phyloP scores from a whole-genome alignment of 2,888 invertebrate genomes.

The Brachylomia viminalis region DNA sequence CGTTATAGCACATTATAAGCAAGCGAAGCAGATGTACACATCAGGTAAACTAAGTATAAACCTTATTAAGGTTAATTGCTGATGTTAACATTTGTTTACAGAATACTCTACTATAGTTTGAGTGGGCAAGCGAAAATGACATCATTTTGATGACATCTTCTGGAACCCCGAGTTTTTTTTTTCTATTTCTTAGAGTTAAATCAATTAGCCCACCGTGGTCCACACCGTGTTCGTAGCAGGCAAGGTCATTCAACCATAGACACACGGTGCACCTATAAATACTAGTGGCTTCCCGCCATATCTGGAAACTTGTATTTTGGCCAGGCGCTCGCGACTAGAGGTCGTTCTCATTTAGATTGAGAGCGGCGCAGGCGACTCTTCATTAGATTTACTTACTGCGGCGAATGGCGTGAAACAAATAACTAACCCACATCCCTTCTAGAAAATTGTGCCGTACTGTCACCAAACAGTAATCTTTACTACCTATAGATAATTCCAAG shows the following conservation, averaged over 20 bases:
- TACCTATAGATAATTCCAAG: constrained; percentile 6
- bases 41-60: constrained; percentile 1
- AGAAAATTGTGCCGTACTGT: constrained; percentile 9
- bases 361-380: constrained; percentile 30
- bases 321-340: constrained; percentile 53
- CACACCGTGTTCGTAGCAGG: constrained; percentile 52
- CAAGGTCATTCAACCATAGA: constrained; percentile 73
- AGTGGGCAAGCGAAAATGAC: constrained; percentile 22
- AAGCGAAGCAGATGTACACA: not conserved
- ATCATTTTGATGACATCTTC: constrained; percentile 25
- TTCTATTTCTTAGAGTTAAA: constrained; percentile 17
- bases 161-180: constrained; percentile 28
- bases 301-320: constrained; percentile 76
- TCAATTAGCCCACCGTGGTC: constrained; percentile 33
- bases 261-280: constrained; percentile 68
- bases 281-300: constrained; percentile 72
- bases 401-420: constrained; percentile 12
- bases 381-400: constrained; percentile 24
- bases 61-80: constrained; percentile 11
- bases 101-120: not conserved
- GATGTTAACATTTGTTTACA: constrained; percentile 21
- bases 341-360: constrained; percentile 55
- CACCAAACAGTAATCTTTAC: constrained; percentile 21
- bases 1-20: not conserved
- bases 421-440: constrained; percentile 18